These are phyloP conservation scores for Diadumene lineata DNA, from an alignment of 92 coral and sea anemone species.

Conservation along the genomic window DNA sequence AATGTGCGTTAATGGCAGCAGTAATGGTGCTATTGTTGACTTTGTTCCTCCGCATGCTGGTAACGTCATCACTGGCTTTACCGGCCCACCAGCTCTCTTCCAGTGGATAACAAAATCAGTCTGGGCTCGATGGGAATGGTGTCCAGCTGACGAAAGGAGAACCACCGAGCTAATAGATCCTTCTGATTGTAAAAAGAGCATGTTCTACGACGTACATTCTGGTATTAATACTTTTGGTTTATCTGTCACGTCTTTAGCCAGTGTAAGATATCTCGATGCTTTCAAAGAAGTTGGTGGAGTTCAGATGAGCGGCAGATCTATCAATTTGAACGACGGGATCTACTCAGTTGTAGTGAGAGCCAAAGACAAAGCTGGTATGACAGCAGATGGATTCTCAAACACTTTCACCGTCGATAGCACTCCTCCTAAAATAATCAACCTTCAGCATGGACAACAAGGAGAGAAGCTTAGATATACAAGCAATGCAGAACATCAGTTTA, in stretches of 20 bases:
- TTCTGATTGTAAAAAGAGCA: slow-evolving; percentile 33
- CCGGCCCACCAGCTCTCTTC: slow-evolving; percentile 65
- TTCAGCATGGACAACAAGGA: slow-evolving; percentile 68
- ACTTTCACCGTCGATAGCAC: slow-evolving; percentile 73
- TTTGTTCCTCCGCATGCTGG: slow-evolving; percentile 78
- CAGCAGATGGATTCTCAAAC: slow-evolving; percentile 48
- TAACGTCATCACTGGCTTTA: slow-evolving; percentile 54
- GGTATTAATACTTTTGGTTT: slow-evolving; percentile 75
- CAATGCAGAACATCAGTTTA: slow-evolving; percentile 24
- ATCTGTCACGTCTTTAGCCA: slow-evolving; percentile 58
- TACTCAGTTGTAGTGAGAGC: slow-evolving; percentile 74
- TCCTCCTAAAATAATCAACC: slow-evolving; percentile 51
- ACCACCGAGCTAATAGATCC: background rate
- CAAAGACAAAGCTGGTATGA: slow-evolving; percentile 72
- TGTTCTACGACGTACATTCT: slow-evolving; percentile 78
- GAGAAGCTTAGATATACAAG: slow-evolving; percentile 37
- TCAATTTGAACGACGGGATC: slow-evolving; percentile 66
- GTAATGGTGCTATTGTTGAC: slow-evolving; percentile 80
- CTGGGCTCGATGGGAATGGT: slow-evolving; percentile 94
- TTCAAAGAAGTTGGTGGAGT: slow-evolving; percentile 61
- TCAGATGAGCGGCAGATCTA: slow-evolving; percentile 54
- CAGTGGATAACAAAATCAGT: slow-evolving; percentile 72
- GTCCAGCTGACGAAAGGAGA: slow-evolving; percentile 58
- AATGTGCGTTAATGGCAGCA: slow-evolving; percentile 81
- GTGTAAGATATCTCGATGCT: slow-evolving; percentile 39